phyloP scores from a whole-genome alignment of 2,888 invertebrate species.

The Frankliniella fusca region DNA sequence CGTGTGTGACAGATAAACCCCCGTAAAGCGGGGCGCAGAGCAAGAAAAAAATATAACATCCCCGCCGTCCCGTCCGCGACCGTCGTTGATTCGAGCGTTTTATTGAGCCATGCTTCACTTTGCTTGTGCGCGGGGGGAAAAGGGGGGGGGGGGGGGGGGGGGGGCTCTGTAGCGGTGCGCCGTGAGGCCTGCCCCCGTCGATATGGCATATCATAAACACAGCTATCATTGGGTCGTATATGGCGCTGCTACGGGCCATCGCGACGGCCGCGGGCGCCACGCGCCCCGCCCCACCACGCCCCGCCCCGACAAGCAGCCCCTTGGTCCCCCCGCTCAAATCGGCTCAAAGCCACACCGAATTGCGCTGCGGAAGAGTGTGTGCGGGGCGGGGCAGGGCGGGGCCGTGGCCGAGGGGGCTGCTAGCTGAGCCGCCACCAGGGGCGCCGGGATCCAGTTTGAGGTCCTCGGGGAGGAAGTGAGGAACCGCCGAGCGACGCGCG shows the following conservation, averaged over 20 bases:
- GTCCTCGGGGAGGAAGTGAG: too few relatives aligned
- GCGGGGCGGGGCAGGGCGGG: background rate
- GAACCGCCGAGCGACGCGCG: too few relatives aligned
- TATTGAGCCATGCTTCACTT: conserved; percentile 26
- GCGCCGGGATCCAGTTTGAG: background rate
- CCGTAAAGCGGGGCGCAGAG: background rate
- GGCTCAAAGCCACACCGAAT: conserved; percentile 1
- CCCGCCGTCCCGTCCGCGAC: background rate
- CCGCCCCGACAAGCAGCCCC: background rate
- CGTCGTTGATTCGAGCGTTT: conserved; percentile 5
- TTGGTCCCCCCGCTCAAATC: background rate
- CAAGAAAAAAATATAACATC: background rate
- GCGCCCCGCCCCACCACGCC: background rate
- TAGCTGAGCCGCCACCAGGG: background rate
- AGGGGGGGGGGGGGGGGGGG: background rate
- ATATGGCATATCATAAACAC: conserved; percentile 25
- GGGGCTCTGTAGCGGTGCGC: background rate
- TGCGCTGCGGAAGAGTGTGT: background rate
- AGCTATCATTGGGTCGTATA: conserved; percentile 17
- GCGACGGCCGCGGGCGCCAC: background rate
- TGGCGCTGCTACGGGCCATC: background rate
- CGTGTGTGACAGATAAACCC: background rate
- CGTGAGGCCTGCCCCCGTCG: background rate
- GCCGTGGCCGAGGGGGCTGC: background rate
- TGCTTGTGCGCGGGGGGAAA: background rate